phyloP scores from a whole-genome alignment of 2,888 invertebrate genomes.

The Caenorhabditis panamensis region DNA sequence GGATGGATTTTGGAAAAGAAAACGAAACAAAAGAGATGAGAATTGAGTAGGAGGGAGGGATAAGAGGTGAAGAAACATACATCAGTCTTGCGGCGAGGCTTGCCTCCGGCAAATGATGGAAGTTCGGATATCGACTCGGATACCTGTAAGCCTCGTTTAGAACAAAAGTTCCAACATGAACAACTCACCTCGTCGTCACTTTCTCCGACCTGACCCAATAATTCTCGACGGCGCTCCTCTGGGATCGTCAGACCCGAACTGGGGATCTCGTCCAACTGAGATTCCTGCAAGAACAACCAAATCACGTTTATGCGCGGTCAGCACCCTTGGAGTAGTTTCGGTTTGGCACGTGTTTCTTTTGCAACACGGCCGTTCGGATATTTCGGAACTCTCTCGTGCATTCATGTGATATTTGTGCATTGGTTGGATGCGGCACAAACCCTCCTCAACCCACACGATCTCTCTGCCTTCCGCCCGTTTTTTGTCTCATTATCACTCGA shows the following conservation, averaged over 20 bases:
- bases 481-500: slow-evolving; percentile 60
- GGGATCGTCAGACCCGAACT: slow-evolving; percentile 79
- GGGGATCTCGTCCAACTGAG: slow-evolving; percentile 77
- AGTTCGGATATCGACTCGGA: slow-evolving; percentile 81
- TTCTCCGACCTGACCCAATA: slow-evolving; percentile 72
- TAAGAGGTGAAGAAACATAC: slow-evolving; percentile 48
- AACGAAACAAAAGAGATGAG: slow-evolving; percentile 19
- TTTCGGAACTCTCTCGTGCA: slow-evolving; percentile 38
- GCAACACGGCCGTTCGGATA: slow-evolving; percentile 36
- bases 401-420: slow-evolving; percentile 61
- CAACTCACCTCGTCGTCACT: slow-evolving; percentile 63
- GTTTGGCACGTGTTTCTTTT: slow-evolving; percentile 41
- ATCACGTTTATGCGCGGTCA: slow-evolving; percentile 28
- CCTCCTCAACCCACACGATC: slow-evolving; percentile 40
- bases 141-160: slow-evolving; percentile 59
- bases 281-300: slow-evolving; percentile 61
- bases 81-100: slow-evolving; percentile 61
- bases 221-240: slow-evolving; percentile 77
- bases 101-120: slow-evolving; percentile 75
- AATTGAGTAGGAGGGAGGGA: slow-evolving; percentile 43
- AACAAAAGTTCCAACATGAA: not conserved
- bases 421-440: slow-evolving; percentile 36
- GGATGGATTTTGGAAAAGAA: slow-evolving; percentile 25
- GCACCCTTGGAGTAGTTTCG: not conserved
- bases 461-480: slow-evolving; percentile 34